phyloP scores from a whole-genome alignment of 2,888 invertebrate genomes.

The Margaritifera margaritifera region DNA sequence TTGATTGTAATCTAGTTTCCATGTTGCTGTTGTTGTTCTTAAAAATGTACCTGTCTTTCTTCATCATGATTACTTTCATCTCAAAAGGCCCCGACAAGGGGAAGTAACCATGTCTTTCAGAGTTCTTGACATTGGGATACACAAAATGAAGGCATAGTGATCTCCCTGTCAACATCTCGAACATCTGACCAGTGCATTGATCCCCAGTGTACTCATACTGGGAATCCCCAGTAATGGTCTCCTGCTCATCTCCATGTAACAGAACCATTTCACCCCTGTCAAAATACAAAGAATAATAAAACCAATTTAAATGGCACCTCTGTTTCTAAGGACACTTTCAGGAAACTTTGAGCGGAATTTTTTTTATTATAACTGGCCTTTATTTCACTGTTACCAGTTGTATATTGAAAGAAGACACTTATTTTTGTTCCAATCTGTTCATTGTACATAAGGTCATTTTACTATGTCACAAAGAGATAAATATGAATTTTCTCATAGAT shows the following conservation, averaged over 20 bases:
- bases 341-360: not conserved
- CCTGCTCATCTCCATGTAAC: constrained; percentile 14
- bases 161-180: constrained; percentile 22
- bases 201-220: constrained; percentile 17
- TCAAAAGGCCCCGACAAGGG: constrained; percentile 48
- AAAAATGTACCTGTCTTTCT: constrained; percentile 25
- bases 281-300: not conserved
- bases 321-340: not conserved
- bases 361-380: no score
- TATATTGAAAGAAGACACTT: no score
- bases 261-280: constrained; percentile 29
- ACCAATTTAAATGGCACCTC: not conserved
- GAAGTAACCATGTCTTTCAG: constrained; percentile 40
- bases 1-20: no score
- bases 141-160: constrained; percentile 21
- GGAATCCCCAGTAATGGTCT: constrained; percentile 18
- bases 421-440: no score
- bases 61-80: constrained; percentile 11
- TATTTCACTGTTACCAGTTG: no score
- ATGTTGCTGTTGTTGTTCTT: not conserved
- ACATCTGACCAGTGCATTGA: constrained; percentile 13
- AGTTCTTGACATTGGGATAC: constrained; percentile 34
- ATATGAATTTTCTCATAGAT: no score
- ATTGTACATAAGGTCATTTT: no score
- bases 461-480: no score